A percentile compares a stretch with the other conserved stretches of the same genome.
Conservation (phyloP, 2,113 vertebrate genomes). For the Aleadryas rufinucha region DNA sequence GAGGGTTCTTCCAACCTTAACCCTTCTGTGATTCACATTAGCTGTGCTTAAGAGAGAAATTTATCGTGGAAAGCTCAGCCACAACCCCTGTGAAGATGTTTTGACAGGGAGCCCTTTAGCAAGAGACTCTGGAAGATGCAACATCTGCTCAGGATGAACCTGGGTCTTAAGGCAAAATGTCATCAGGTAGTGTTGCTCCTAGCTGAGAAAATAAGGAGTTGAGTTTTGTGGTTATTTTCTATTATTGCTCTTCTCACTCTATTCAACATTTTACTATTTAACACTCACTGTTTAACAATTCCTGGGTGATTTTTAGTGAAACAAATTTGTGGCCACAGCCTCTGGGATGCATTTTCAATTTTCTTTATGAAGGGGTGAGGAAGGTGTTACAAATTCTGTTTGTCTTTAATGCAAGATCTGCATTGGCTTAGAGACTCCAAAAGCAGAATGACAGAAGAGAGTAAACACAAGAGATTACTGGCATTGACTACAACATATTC, state of each 20-base stretch:
- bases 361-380: neutral
- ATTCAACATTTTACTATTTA: neutral
- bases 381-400: neutral
- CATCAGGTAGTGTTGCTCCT: neutral
- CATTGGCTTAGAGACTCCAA: neutral
- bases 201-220: neutral
- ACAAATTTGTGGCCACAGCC: neutral
- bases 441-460: neutral
- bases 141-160: neutral
- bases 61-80: neutral
- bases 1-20: neutral
- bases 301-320: neutral
- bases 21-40: neutral
- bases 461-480: neutral
- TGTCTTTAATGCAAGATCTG: neutral
- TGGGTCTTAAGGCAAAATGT: neutral
- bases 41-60: neutral
- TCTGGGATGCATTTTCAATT: neutral
- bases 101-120: neutral
- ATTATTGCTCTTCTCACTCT: neutral
- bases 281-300: neutral
- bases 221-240: neutral
- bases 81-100: neutral
- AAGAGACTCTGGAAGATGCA: neutral
- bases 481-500: neutral